phyloP scores from a whole-genome alignment of 2,113 vertebrate genomes.

The Lagopus muta region DNA sequence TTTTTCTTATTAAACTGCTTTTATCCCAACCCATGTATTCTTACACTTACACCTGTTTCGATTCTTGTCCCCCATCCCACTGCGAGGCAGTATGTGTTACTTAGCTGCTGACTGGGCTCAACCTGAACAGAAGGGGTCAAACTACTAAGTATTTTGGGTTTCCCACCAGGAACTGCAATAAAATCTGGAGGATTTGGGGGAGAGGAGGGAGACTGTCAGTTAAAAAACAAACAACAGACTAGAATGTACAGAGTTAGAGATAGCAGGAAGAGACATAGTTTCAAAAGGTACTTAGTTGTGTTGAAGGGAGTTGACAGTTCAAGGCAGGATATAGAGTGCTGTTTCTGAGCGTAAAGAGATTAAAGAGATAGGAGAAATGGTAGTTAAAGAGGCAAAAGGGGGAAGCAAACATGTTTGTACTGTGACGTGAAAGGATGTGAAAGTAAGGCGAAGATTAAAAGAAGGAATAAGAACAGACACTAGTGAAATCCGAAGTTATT shows the following conservation, averaged over 20 bases:
- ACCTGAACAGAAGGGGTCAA: background rate
- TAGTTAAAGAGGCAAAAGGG: background rate
- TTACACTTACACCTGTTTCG: background rate
- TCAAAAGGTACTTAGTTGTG: background rate
- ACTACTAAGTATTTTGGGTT: background rate
- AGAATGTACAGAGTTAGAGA: background rate
- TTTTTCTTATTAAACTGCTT: background rate
- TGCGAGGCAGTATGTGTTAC: background rate
- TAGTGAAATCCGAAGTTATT: background rate
- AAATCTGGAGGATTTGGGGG: background rate
- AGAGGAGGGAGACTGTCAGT: background rate
- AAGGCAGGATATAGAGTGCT: background rate
- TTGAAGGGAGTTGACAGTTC: slow-evolving; percentile 19
- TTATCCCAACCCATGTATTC: background rate
- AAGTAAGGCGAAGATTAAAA: slow-evolving; percentile 9
- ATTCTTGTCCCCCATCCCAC: background rate
- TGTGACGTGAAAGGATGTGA: background rate
- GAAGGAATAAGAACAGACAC: background rate
- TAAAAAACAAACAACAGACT: background rate
- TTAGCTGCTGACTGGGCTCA: background rate
- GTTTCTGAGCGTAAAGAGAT: background rate
- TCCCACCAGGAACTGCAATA: background rate
- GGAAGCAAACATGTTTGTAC: background rate
- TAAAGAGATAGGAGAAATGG: background rate
- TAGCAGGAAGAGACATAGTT: background rate